Percentiles rank a stretch among this genome's conserved stretches.
phyloP scores from a whole-genome alignment of 2,113 vertebrate genomes.

The Apteryx mantelli region DNA sequence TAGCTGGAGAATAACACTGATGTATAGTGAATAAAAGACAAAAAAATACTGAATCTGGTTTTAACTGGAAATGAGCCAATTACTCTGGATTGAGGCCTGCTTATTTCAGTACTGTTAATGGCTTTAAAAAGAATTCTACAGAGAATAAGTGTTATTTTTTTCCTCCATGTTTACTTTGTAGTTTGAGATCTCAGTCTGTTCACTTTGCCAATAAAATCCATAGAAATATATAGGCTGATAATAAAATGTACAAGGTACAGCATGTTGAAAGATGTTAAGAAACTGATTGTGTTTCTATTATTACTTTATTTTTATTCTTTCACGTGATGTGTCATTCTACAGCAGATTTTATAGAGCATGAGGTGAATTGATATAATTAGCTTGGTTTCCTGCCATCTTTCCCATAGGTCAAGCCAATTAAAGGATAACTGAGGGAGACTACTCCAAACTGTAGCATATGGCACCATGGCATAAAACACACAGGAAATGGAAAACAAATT shows the following conservation, averaged over 20 bases:
- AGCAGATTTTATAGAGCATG: constrained; percentile 56
- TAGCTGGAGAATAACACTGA: background rate
- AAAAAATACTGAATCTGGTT: background rate
- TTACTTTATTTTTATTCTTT: constrained; percentile 3
- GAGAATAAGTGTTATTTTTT: background rate
- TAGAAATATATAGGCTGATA: background rate
- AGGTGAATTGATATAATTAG: constrained; percentile 74
- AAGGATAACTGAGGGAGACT: constrained; percentile 63
- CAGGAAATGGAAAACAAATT: constrained; percentile 52
- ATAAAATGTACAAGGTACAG: background rate
- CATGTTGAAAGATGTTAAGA: background rate
- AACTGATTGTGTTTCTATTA: background rate
- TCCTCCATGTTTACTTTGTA: background rate
- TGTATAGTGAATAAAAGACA: background rate
- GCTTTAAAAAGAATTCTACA: background rate
- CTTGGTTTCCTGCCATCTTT: constrained; percentile 73
- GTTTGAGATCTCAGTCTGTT: background rate
- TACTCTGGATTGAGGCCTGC: background rate
- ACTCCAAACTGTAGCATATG: constrained; percentile 74
- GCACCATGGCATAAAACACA: constrained; percentile 44
- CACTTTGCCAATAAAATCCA: background rate
- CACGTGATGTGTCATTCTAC: constrained; percentile 12
- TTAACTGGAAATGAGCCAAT: background rate
- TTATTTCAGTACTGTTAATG: background rate
- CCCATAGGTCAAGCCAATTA: constrained; percentile 80